phyloP scores from a whole-genome alignment of 2,888 invertebrate species.

The Pterostichus niger region DNA sequence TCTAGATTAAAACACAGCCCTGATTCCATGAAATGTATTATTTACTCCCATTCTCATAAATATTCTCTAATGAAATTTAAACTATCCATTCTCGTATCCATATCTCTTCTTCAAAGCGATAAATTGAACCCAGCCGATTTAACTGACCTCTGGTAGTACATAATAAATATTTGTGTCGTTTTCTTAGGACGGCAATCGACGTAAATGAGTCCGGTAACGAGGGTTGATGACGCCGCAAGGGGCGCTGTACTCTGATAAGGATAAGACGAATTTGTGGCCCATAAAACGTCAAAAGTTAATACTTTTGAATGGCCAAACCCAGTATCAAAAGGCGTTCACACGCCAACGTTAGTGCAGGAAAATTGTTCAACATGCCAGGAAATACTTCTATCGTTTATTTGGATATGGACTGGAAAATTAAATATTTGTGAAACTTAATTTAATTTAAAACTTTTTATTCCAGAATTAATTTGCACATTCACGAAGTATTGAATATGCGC shows the following conservation, averaged over 20 bases:
- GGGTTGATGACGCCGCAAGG: not conserved
- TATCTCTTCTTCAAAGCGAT: not conserved
- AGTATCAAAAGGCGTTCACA: not conserved
- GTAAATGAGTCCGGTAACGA: slow-evolving; percentile 50
- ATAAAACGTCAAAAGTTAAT: slow-evolving; percentile 65
- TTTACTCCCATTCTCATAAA: too few relatives aligned
- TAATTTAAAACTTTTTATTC: too few relatives aligned
- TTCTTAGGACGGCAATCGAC: not conserved
- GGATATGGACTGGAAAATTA: too few relatives aligned
- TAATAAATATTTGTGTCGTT: slow-evolving; percentile 15
- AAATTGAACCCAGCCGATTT: not conserved
- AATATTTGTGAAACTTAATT: too few relatives aligned
- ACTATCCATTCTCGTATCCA: not conserved
- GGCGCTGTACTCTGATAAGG: slow-evolving; percentile 56
- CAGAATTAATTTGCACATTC: too few relatives aligned
- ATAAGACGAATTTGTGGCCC: slow-evolving; percentile 65
- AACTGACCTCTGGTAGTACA: not conserved
- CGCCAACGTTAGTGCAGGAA: too few relatives aligned
- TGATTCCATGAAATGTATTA: too few relatives aligned
- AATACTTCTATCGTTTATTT: too few relatives aligned
- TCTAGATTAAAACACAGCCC: too few relatives aligned
- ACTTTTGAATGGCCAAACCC: slow-evolving; percentile 60
- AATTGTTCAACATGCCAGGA: not conserved
- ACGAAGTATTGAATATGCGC: too few relatives aligned
- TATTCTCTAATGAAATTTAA: too few relatives aligned